A percentile compares a stretch with the other conserved stretches of the same genome.
phyloP scores from a whole-genome alignment of 1,140 invertebrate species.

The Ooceraea biroi region DNA sequence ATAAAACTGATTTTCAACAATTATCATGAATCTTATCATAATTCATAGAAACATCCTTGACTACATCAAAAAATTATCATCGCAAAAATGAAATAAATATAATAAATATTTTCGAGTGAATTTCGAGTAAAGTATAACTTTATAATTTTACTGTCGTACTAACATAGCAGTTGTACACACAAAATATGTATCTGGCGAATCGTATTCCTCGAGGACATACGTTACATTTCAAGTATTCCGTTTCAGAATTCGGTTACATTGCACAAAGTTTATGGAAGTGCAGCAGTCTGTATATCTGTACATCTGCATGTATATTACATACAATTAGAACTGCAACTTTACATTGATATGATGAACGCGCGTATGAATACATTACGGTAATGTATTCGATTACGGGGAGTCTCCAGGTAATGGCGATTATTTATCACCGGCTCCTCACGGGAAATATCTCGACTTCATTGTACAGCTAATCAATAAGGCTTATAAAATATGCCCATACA shows the following conservation, averaged over 20 bases:
- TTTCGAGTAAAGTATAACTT: neutral
- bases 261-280: constrained; percentile 39
- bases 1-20: neutral
- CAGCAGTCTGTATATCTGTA: neutral
- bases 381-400: neutral
- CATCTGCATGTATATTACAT: too few species aligned
- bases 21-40: constrained; percentile 23
- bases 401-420: constrained; percentile 27
- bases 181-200: neutral
- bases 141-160: neutral
- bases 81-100: neutral
- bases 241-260: neutral
- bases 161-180: too few species aligned
- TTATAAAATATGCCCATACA: constrained; percentile 37
- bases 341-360: constrained; percentile 8
- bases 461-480: constrained; percentile 24
- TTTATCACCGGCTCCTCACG: constrained; percentile 23
- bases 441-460: constrained; percentile 13
- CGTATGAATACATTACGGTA: neutral
- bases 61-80: neutral
- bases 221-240: constrained; percentile 32
- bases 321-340: constrained; percentile 41
- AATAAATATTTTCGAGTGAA: neutral
- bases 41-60: neutral
- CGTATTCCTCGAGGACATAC: constrained; percentile 29